Base-by-base conservation (phyloP, 2,113 vertebrate species). In the Puffinus mauretanicus region DNA sequence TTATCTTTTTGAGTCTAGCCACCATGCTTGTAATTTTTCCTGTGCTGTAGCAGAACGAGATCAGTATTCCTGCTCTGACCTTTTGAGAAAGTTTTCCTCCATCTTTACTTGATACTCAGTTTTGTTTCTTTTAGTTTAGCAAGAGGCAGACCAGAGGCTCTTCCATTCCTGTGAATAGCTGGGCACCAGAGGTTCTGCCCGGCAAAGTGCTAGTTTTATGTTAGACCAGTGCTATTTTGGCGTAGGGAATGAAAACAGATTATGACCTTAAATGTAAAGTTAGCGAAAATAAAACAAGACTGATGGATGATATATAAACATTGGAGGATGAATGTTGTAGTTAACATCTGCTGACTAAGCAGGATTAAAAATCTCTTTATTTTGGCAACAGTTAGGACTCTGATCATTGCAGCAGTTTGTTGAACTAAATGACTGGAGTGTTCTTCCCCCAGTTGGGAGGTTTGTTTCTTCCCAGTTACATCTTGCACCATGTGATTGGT, bases 101-200 rank as follows among this genome's bases (percentile, higher is more conserved):
- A 29, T 46, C 2, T 10, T 16, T 49, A 4, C 16, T 78, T 32
- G 22, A 30, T 71, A 24, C 3, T 73, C 0, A 0, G 6, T 61
- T 81, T 79, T 67, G 51, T 71, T 47, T 71, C 58, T 62, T 85
- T 30, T 67, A 58, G 38, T 67, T 66, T 67, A 71, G 42, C 9
- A 27, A 52, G 46, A 83, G 51, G 13, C 44, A 77, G 42, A 55
- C 10, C 13, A 70, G 27, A 72, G 51, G 13, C 38, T 67, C 44
- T 65, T 58, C 32, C 3, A 3, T 73, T 58, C 32, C 25, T 62
- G 13, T 49, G 52, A 75, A 36, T 19, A 65, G 32, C 44, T 67
- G 36, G 16, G 42, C 25, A 42, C n/a, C n/a, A 40, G 44, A 29
- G n/a, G 10, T 54, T 90, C 49, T 73, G 38, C 34, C n/a, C 10